Evolutionary conservation across 2,797 vertebrate genomes (phyloP).

Genomic region (Echeneis naucrates): DNA sequence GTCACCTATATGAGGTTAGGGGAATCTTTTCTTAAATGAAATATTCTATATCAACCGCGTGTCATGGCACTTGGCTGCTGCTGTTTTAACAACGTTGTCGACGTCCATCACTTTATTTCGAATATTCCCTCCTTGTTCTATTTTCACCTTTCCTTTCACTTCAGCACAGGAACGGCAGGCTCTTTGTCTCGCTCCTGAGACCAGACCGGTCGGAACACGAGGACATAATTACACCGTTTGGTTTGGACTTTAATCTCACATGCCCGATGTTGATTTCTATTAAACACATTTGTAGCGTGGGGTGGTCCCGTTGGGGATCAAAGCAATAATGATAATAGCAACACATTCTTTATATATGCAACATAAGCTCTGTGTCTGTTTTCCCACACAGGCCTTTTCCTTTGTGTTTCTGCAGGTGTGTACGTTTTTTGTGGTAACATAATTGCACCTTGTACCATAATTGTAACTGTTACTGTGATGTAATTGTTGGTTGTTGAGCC

Average conservation of each 20-base stretch:
- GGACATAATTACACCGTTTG: conserved; percentile 7
- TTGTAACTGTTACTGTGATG: conserved; percentile 8
- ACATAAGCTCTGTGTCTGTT: not conserved
- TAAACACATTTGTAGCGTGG: not conserved
- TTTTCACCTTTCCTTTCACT: not conserved
- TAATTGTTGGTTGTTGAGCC: conserved; percentile 37
- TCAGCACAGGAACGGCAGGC: conserved; percentile 15
- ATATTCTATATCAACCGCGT: not conserved
- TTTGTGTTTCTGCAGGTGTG: not conserved
- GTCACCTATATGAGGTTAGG: not conserved
- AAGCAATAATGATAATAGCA: not conserved
- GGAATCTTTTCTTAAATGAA: not conserved
- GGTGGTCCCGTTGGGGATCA: not conserved
- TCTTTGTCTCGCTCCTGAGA: not conserved
- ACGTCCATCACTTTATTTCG: too few relatives aligned
- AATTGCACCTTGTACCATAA: conserved; percentile 29
- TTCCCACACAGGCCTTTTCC: not conserved
- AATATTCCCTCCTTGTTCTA: not conserved
- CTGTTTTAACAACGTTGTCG: not conserved
- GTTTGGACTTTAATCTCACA: conserved; percentile 10
- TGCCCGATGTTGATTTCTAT: not conserved
- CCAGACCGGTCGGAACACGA: conserved; percentile 8
- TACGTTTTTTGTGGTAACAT: not conserved
- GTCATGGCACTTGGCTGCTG: not conserved
- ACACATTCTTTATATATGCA: conserved; percentile 3